These are phyloP conservation scores for Sigmodon hispidus DNA, from an alignment of 2,113 vertebrate species.

Conservation along the genomic window DNA sequence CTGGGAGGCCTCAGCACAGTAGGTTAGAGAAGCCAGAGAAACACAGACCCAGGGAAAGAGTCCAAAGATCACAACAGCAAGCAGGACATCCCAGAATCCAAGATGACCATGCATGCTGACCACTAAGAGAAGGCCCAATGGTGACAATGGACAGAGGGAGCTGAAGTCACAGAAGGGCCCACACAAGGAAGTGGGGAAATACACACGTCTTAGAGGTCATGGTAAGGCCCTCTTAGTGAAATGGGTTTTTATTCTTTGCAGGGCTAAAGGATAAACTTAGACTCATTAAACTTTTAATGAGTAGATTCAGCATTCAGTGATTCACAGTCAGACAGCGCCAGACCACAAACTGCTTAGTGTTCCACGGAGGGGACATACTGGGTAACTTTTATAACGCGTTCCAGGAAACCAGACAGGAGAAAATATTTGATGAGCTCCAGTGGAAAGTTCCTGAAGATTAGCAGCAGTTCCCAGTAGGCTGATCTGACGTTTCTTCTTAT, in stretches of 20 bases:
- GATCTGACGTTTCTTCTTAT: background rate
- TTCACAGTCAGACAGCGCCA: background rate
- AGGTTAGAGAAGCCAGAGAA: too few species aligned
- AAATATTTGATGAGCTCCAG: background rate
- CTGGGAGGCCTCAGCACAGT: background rate
- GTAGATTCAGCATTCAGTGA: background rate
- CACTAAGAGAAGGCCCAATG: background rate
- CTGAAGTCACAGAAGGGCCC: background rate
- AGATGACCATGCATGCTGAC: background rate
- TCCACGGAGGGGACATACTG: too few species aligned
- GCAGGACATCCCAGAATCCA: background rate
- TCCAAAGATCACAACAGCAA: background rate
- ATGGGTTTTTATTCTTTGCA: background rate
- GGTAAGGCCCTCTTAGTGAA: background rate
- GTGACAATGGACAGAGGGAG: background rate
- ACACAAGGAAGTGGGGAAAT: fast-evolving
- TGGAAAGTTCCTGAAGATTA: background rate
- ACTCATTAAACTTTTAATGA: background rate
- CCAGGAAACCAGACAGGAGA: background rate
- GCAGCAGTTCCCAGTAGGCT: background rate
- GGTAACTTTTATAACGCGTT: background rate
- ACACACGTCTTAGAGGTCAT: too few species aligned
- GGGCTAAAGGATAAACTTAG: background rate
- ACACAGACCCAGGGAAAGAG: background rate
- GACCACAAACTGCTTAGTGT: background rate